Evolutionary conservation across 2,113 vertebrate species (phyloP).

Genomic region (Andinoacara biseriatus): DNA sequence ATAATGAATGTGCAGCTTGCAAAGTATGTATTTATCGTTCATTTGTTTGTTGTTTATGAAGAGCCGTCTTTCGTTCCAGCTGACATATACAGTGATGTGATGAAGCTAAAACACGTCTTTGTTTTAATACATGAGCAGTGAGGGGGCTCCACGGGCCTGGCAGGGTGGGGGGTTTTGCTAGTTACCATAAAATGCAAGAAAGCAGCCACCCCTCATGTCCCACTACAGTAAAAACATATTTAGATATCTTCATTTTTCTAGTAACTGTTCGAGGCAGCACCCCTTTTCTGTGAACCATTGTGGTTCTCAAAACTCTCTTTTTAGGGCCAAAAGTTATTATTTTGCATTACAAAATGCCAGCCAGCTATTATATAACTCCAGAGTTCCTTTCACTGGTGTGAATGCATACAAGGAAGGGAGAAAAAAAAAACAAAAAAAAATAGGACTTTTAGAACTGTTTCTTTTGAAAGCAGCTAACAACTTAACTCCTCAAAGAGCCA

Average conservation of each 20-base stretch:
- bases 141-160: too few relatives aligned
- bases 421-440: too few relatives aligned
- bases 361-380: too few relatives aligned
- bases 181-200: conserved; percentile 15
- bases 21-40: too few relatives aligned
- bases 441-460: neutral
- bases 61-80: neutral
- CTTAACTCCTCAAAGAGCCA: neutral
- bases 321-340: too few relatives aligned
- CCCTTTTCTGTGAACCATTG: neutral
- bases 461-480: neutral
- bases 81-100: too few relatives aligned
- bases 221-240: neutral
- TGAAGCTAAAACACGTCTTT: too few relatives aligned
- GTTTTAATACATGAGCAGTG: too few relatives aligned
- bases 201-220: conserved; percentile 19
- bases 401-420: neutral
- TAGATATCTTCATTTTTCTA: neutral
- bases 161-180: too few relatives aligned
- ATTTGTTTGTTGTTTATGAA: too few relatives aligned
- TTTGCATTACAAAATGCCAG: too few relatives aligned
- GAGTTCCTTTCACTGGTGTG: neutral
- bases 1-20: too few relatives aligned
- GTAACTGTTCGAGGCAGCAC: neutral
- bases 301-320: neutral